phyloP scores from a whole-genome alignment of 2,888 invertebrate species.

The Drosophila rellima region DNA sequence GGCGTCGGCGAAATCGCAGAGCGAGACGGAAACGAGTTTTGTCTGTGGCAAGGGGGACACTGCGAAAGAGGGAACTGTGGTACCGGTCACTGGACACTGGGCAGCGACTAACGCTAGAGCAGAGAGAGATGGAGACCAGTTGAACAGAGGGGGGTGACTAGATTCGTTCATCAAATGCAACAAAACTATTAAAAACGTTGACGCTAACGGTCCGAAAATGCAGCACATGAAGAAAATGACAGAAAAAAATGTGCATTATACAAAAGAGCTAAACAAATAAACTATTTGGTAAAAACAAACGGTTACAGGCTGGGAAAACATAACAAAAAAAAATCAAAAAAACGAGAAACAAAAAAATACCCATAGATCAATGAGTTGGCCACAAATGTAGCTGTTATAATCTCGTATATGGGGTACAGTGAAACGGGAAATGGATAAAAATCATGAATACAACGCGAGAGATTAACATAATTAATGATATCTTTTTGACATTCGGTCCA shows the following conservation, averaged over 20 bases:
- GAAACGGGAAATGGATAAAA: constrained; percentile 58
- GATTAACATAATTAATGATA: constrained; percentile 59
- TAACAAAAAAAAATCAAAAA: constrained; percentile 17
- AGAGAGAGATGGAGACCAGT: not conserved
- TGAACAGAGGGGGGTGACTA: constrained; percentile 6
- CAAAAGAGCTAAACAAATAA: constrained; percentile 51
- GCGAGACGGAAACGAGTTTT: constrained; percentile 68
- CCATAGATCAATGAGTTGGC: constrained; percentile 42
- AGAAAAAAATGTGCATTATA: constrained; percentile 52
- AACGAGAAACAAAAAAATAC: constrained; percentile 27
- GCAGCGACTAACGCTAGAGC: constrained; percentile 4
- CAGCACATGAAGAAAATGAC: constrained; percentile 61
- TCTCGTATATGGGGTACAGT: constrained; percentile 24
- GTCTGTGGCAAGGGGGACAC: not conserved
- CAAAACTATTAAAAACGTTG: constrained; percentile 68
- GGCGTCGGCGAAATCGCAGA: constrained; percentile 66
- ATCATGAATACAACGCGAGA: constrained; percentile 50
- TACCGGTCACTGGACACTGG: constrained; percentile 53
- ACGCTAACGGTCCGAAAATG: constrained; percentile 76
- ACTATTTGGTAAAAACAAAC: constrained; percentile 56
- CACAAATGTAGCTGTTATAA: constrained; percentile 53
- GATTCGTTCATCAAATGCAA: constrained; percentile 66
- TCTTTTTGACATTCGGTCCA: constrained; percentile 42
- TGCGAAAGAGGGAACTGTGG: not conserved
- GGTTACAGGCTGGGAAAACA: constrained; percentile 54